A percentile compares a stretch with the other conserved stretches of the same genome.
phyloP scores from a whole-genome alignment of 2,797 vertebrate species.

The Thaleichthys pacificus region DNA sequence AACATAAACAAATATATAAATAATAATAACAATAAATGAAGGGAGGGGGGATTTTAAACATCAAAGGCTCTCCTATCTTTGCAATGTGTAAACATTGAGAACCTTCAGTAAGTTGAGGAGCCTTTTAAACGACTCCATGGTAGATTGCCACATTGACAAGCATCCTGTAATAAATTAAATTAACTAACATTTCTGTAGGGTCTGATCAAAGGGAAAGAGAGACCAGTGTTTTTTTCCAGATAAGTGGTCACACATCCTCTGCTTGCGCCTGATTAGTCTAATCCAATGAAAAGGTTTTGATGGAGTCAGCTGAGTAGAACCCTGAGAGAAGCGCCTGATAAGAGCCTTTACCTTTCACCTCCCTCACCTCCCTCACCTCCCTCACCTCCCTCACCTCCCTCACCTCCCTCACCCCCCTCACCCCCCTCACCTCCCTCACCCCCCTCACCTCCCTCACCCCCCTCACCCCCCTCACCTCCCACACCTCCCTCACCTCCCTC shows the following conservation, averaged over 20 bases:
- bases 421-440: slow-evolving; percentile 23
- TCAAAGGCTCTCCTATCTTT: slow-evolving; percentile 79
- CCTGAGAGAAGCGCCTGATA: slow-evolving; percentile 68
- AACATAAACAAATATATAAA: slow-evolving; percentile 61
- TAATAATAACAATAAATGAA: slow-evolving; percentile 71
- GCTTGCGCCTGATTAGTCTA: slow-evolving; percentile 84
- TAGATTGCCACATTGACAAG: slow-evolving; percentile 84
- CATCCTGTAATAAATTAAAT: slow-evolving; percentile 84
- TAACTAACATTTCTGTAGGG: slow-evolving; percentile 86
- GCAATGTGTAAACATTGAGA: slow-evolving; percentile 74
- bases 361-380: slow-evolving; percentile 64
- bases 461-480: slow-evolving; percentile 25
- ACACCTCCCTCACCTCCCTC: slow-evolving; percentile 23
- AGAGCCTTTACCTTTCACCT: slow-evolving; percentile 82
- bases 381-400: slow-evolving; percentile 76
- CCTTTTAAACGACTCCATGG: slow-evolving; percentile 79
- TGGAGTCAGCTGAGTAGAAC: slow-evolving; percentile 77
- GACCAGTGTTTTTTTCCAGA: slow-evolving; percentile 79
- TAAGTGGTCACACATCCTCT: slow-evolving; percentile 82
- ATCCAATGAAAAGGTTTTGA: slow-evolving; percentile 83
- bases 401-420: no score
- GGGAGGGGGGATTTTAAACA: slow-evolving; percentile 66
- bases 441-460: slow-evolving; percentile 22
- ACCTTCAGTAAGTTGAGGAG: slow-evolving; percentile 74
- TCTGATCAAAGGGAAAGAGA: slow-evolving; percentile 81